Evolutionary conservation across 2,888 invertebrate genomes (phyloP), one percentile per base, ranked within the genome.

Genomic region (Noctua janthe): DNA sequence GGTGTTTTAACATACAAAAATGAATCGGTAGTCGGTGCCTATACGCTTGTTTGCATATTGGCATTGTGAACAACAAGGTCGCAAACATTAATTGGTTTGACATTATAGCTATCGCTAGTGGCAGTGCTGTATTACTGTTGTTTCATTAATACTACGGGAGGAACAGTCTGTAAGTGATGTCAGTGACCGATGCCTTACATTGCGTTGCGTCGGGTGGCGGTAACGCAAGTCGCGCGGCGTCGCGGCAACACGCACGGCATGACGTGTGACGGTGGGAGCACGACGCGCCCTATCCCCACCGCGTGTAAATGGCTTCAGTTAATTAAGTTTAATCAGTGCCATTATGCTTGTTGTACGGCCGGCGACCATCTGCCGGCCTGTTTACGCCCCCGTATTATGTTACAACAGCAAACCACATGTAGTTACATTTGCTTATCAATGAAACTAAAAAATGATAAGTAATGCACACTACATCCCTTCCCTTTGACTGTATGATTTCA

Each of bases 321-420:
- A 97, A 97, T 97, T 97, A 97, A 96, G 94, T 97, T 96, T 97
- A 96, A 97, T 97, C 96, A 96, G 94, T 94, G 93, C 94, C 94
- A 92, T 94, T 93, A 94, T 92, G 90, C 90, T 89, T 91, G 92
- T 90, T 90, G 91, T 91, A 90, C 90, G 83, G 87, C 85, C 89
- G 89, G 91, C 93, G 93, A 94, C 94, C 96, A 97, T 96, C 95
- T 97, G 97, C 94, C 93, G 89, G 91, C 92, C 92, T 90, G 92
- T 93, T 92, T 90, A 95, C 97, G 96, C 97, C 97, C 96, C 94
- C 95, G 92, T 95, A 96, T 96, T 92, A 89, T 88, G 94, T 96
- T 96, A 95, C 96, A 92, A 91, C 90, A 92, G 89, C 88, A 91
- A 85, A 80, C 72, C 86, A 87, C 81, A 82, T 87, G 81, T 83